These are phyloP conservation scores for Mesopsocus fuscifrons DNA, from an alignment of 2,888 invertebrate genomes.

Conservation along the genomic window DNA sequence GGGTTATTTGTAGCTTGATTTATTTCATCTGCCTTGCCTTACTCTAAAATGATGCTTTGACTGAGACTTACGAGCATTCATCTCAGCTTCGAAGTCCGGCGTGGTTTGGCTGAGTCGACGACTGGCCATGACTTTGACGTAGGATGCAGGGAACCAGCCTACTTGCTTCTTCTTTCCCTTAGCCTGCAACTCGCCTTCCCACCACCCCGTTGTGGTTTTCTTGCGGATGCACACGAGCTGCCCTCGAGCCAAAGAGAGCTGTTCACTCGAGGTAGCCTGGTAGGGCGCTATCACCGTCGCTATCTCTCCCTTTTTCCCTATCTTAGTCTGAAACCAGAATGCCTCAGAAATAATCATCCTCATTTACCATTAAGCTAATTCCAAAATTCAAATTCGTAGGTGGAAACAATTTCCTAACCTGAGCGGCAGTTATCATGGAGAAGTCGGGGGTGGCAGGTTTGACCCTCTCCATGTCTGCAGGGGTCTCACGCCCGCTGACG, in stretches of 20 bases:
- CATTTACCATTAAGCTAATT: no score
- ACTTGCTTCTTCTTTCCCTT: constrained; percentile 74
- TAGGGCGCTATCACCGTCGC: constrained; percentile 89
- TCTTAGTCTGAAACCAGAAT: constrained; percentile 30
- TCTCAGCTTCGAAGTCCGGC: constrained; percentile 25
- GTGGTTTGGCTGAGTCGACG: constrained; percentile 22
- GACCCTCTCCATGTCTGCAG: not conserved
- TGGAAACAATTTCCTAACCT: no score
- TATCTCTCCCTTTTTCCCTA: constrained; percentile 65
- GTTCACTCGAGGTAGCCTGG: constrained; percentile 79
- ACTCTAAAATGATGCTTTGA: no score
- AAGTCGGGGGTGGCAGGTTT: constrained; percentile 19
- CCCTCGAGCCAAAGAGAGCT: constrained; percentile 73
- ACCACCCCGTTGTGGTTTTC: constrained; percentile 96
- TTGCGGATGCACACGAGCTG: constrained; percentile 92
- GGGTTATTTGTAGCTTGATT: no score
- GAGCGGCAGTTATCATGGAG: constrained; percentile 14
- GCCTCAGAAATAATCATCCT: no score
- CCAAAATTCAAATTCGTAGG: no score
- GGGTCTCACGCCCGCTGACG: constrained; percentile 7
- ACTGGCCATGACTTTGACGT: constrained; percentile 50
- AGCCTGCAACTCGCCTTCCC: constrained; percentile 93
- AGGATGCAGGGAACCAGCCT: constrained; percentile 99
- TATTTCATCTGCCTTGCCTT: no score
- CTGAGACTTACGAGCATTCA: constrained; percentile 23